Base-by-base conservation (phyloP, 1,140 invertebrate species). In the Melipona quadrifasciata region DNA sequence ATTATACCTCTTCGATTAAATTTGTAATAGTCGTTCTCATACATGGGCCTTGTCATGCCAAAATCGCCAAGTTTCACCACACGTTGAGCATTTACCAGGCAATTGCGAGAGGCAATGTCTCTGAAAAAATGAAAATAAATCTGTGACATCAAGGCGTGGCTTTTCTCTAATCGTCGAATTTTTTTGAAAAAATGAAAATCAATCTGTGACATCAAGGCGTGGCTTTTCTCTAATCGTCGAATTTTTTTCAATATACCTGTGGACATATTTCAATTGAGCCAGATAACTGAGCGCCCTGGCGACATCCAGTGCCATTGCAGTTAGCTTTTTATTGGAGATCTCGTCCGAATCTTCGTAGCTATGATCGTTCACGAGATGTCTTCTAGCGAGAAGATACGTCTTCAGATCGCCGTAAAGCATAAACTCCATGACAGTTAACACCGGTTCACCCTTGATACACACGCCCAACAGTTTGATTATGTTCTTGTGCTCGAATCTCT, bases 381-480 rank as follows among this genome's bases (percentile, higher is more conserved):
- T 96, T 80, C 98, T 95, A 1, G 97, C 97, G 47, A 99, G 93
- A 64, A 99, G 95, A 93, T 97, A 99, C 1, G 97, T 98, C 94
- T 98, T 99, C 79, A 99, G 93, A 92, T 99, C 98, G 34, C 98
- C 98, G 88, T 98, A 98, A 68, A 99, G 95, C 97, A 99, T 98
- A 87, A 98, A 98, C 93, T 99, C 98, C 97, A 99, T 98, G 1
- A 99, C 96, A 11, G 98, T 98, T 91, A 98, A 97, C 24, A 98
- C 96, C 0, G 98, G 98, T 87, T 98, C 97, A 68, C 96, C 96
- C 91, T 97, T 97, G 2, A 97, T 98, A 88, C 97, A 98, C 51
- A 99, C 98, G 2, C 97, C 98, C 1, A 99, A 93, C 8, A 99
- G 95, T 86, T 97, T 97, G 0, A 99, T 96, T 55, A 99, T 97